phyloP scores from a whole-genome alignment of 2,113 vertebrate species.

The Ancistrus triradiatus region DNA sequence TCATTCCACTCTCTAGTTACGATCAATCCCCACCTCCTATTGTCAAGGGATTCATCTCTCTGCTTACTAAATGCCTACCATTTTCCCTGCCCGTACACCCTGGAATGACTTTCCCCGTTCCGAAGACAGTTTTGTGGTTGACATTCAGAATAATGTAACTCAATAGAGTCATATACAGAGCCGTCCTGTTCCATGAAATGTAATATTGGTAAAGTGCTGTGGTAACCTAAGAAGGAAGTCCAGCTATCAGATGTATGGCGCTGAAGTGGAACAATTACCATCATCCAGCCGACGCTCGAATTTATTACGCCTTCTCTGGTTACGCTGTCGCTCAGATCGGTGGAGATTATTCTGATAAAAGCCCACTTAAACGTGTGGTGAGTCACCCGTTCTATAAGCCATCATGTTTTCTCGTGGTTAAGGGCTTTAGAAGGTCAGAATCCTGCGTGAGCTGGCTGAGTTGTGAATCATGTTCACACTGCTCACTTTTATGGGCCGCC shows the following conservation, averaged over 20 bases:
- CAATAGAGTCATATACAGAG: conserved; percentile 34
- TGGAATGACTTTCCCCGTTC: conserved; percentile 48
- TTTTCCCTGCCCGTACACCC: conserved; percentile 57
- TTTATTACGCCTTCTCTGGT: conserved; percentile 63
- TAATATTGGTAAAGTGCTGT: conserved; percentile 61
- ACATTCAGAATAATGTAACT: conserved; percentile 54
- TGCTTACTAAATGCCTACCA: conserved; percentile 54
- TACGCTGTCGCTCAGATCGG: conserved; percentile 54
- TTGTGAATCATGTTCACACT: conserved; percentile 27
- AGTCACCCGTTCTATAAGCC: conserved; percentile 30
- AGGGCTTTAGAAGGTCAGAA: conserved; percentile 28
- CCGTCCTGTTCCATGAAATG: conserved; percentile 57
- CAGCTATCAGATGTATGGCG: conserved; percentile 62
- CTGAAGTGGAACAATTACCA: conserved; percentile 57
- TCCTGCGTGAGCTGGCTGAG: conserved; percentile 7
- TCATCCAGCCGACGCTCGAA: conserved; percentile 56
- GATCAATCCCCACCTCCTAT: conserved; percentile 52
- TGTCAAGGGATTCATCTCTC: conserved; percentile 50
- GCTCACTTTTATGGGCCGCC: conserved; percentile 19
- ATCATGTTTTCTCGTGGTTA: conserved; percentile 25
- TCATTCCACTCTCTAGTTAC: conserved; percentile 51
- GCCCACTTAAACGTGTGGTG: conserved; percentile 49
- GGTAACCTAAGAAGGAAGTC: conserved; percentile 64
- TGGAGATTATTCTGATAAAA: conserved; percentile 57
- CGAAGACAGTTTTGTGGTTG: conserved; percentile 52